Evolutionary conservation across 1,140 invertebrate genomes (phyloP).

Genomic region (Scylla paramamosain): DNA sequence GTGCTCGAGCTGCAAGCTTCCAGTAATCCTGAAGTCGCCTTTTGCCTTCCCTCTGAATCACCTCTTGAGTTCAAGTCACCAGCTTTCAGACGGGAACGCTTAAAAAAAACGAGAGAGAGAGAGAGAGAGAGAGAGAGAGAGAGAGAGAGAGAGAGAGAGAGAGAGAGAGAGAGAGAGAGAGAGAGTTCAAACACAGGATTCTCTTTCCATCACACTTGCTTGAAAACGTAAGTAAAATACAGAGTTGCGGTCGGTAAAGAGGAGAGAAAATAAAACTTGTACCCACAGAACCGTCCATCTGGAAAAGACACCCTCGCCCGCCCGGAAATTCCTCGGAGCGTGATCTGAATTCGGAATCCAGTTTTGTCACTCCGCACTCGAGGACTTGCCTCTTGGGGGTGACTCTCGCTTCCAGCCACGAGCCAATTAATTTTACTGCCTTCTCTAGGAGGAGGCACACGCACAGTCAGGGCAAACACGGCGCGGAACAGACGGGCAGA

Average conservation of each 20-base stretch:
- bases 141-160: constrained; percentile 20
- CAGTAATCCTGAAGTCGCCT: not conserved
- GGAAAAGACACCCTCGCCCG: not conserved
- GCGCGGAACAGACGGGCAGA: too few relatives aligned
- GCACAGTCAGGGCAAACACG: too few relatives aligned
- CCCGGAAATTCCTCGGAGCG: not conserved
- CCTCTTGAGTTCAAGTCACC: not conserved
- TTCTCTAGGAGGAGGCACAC: not conserved
- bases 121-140: constrained; percentile 20
- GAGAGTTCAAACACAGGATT: not conserved
- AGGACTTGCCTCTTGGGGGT: not conserved
- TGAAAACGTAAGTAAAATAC: too few relatives aligned
- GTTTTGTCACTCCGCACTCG: not conserved
- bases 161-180: constrained; percentile 20
- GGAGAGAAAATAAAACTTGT: too few relatives aligned
- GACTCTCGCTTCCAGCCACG: not conserved
- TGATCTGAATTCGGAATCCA: not conserved
- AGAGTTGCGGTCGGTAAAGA: too few relatives aligned
- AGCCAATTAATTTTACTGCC: not conserved
- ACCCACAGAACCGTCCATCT: not conserved
- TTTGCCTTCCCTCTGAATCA: not conserved
- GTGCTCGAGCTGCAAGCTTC: not conserved
- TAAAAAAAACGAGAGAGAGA: not conserved
- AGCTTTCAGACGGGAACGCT: not conserved
- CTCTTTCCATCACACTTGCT: too few relatives aligned